phyloP scores from a whole-genome alignment of 2,797 vertebrate species.

The Triplophysa bombifrons region DNA sequence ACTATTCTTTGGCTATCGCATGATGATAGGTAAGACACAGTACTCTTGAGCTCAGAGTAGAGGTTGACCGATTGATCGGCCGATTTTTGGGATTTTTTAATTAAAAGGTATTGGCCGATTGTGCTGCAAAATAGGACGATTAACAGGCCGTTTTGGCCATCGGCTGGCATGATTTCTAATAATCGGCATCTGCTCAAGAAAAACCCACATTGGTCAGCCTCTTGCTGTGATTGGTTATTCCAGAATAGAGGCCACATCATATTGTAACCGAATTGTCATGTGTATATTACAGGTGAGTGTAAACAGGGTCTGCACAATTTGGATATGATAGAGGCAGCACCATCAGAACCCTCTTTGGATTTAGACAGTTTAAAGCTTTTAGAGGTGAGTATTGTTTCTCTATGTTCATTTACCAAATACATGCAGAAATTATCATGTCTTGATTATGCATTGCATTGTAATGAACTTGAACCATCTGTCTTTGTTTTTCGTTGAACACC shows the following conservation, averaged over 20 bases:
- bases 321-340: slow-evolving; percentile 89
- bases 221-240: not conserved
- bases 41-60: not conserved
- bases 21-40: slow-evolving; percentile 83
- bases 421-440: slow-evolving; percentile 9
- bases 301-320: slow-evolving; percentile 88
- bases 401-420: not conserved
- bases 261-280: slow-evolving; percentile 1
- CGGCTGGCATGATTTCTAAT: too few species aligned
- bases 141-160: too few species aligned
- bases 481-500: slow-evolving; percentile 15
- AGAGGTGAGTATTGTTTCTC: slow-evolving; percentile 73
- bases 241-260: slow-evolving; percentile 3
- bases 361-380: slow-evolving; percentile 88
- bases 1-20: slow-evolving; percentile 89
- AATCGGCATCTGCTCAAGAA: too few species aligned
- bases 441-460: not conserved
- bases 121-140: too few species aligned
- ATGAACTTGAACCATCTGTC: slow-evolving; percentile 21
- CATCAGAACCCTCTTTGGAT: slow-evolving; percentile 84
- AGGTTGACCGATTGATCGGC: too few species aligned
- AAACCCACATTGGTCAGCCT: too few species aligned
- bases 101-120: too few species aligned
- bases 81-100: not conserved
- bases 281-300: slow-evolving; percentile 74